phyloP scores from a whole-genome alignment of 2,888 invertebrate genomes.

The Eupeodes luniger region DNA sequence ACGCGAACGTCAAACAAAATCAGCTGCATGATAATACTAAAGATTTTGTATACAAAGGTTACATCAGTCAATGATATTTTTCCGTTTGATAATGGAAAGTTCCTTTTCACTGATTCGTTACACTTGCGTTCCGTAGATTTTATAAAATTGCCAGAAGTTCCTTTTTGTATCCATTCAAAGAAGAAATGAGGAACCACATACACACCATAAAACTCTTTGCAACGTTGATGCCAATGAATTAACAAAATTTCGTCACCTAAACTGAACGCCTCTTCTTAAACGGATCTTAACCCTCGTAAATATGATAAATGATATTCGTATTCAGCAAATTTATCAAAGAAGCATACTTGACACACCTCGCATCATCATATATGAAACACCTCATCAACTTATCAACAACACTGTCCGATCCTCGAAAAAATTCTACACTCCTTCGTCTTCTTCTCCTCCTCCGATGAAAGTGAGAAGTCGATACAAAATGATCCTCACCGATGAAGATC shows the following conservation, averaged over 20 bases:
- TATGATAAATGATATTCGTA: conserved; percentile 54
- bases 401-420: conserved; percentile 59
- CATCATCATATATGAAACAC: conserved; percentile 63
- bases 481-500: conserved; percentile 71
- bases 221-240: conserved; percentile 54
- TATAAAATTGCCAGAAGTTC: too few species aligned
- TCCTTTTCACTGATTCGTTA: too few species aligned
- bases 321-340: conserved; percentile 67
- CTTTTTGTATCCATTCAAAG: too few species aligned
- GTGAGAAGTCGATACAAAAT: conserved; percentile 62
- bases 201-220: background rate
- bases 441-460: conserved; percentile 49
- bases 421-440: conserved; percentile 3
- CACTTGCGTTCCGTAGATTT: too few species aligned
- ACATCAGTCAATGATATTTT: too few species aligned
- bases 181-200: background rate
- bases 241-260: conserved; percentile 63
- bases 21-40: too few species aligned
- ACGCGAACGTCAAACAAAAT: too few species aligned
- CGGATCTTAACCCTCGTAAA: conserved; percentile 38
- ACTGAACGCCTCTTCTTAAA: conserved; percentile 28
- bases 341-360: conserved; percentile 74
- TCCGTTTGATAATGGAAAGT: too few species aligned
- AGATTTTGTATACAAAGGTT: too few species aligned
- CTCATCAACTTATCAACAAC: conserved; percentile 75